Evolutionary conservation across 2,888 invertebrate species (phyloP).

Genomic region (Macrophya alboannulata): DNA sequence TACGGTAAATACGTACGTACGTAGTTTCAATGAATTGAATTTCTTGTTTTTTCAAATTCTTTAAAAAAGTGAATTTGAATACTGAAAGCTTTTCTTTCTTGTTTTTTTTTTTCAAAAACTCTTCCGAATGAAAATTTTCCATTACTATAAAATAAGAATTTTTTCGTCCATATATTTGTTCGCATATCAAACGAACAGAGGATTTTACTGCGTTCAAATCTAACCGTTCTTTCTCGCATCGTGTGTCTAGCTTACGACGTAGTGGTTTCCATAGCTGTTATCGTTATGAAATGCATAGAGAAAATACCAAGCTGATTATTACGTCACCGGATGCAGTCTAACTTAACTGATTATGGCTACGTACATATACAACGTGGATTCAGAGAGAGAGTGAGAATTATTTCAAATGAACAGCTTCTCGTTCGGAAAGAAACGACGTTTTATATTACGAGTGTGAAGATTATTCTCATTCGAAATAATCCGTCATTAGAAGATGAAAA

Average conservation of each 20-base stretch:
- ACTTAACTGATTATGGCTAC: not conserved
- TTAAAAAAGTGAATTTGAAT: not conserved
- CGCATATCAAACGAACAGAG: not conserved
- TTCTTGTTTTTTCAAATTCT: not conserved
- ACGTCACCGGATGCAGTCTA: constrained; percentile 31
- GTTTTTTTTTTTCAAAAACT: too few relatives aligned
- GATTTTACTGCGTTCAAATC: not conserved
- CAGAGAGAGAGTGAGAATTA: not conserved
- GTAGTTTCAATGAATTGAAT: not conserved
- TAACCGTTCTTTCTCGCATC: not conserved
- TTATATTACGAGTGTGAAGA: not conserved
- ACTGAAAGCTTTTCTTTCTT: too few relatives aligned
- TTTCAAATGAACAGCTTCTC: constrained; percentile 4
- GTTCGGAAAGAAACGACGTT: not conserved
- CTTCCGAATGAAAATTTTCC: too few relatives aligned
- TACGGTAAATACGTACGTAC: not conserved
- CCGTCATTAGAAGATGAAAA: not conserved
- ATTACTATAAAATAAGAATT: not conserved
- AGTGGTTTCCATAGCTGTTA: constrained; percentile 4
- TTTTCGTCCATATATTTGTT: not conserved
- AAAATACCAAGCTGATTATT: constrained; percentile 10
- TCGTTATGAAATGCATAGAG: constrained; percentile 35
- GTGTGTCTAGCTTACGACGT: not conserved
- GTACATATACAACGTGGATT: not conserved
- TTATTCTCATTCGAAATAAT: not conserved